A percentile compares a stretch with the other conserved stretches of the same genome.
Conservation (phyloP, 2,888 invertebrate genomes). For the Dermolepida albohirtum region DNA sequence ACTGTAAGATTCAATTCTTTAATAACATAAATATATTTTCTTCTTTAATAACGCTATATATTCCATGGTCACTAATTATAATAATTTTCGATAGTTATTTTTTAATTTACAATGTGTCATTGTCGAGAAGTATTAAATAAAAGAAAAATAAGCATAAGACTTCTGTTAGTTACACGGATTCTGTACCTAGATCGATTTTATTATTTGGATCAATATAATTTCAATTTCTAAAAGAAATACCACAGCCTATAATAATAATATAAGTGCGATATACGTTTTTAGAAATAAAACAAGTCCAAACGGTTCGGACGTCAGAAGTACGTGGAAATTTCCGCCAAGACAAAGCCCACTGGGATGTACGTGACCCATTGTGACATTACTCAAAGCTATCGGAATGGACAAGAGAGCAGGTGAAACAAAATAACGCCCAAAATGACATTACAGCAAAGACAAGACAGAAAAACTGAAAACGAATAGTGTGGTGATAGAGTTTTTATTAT, state of each 20-base stretch:
- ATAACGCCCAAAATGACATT: constrained; percentile 13
- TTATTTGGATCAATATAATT: background rate
- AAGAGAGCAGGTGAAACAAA: constrained; percentile 36
- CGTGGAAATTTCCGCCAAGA: constrained; percentile 63
- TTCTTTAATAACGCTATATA: too few relatives aligned
- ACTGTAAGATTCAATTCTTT: too few relatives aligned
- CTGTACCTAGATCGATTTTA: background rate
- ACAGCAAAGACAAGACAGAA: constrained; percentile 21
- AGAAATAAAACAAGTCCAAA: constrained; percentile 58
- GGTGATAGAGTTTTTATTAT: constrained; percentile 38
- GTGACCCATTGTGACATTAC: constrained; percentile 50
- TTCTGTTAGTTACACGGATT: background rate
- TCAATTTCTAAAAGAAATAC: background rate
- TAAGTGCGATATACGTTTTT: constrained; percentile 47
- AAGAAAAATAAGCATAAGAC: too few relatives aligned
- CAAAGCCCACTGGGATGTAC: constrained; percentile 59
- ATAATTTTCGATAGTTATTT: too few relatives aligned
- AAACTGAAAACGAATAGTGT: constrained; percentile 32
- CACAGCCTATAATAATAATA: constrained; percentile 29
- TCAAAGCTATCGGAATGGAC: constrained; percentile 23
- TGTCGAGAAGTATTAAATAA: too few relatives aligned
- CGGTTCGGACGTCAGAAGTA: constrained; percentile 59
- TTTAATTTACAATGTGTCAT: too few relatives aligned
- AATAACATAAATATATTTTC: too few relatives aligned
- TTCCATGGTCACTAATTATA: too few relatives aligned